Conservation (phyloP, 2,888 invertebrate genomes). For the Drosophila infuscata region DNA sequence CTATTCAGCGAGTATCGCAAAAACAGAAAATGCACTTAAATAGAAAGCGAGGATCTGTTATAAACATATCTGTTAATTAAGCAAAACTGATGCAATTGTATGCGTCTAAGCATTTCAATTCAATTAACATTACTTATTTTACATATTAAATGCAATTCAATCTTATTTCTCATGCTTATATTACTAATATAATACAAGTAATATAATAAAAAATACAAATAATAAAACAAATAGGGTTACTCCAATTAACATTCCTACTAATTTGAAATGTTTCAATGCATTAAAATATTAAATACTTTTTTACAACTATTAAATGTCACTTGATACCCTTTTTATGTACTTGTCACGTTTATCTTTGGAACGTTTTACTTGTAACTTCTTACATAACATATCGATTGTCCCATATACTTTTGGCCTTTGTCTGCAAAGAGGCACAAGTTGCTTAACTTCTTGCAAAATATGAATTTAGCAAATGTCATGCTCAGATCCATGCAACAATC, state of each 20-base stretch:
- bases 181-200: neutral
- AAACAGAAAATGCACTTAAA: constrained; percentile 34
- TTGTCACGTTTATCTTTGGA: constrained; percentile 16
- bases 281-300: neutral
- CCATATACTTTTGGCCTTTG: constrained; percentile 26
- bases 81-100: constrained; percentile 33
- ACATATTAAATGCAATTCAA: neutral
- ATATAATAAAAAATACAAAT: neutral
- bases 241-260: neutral
- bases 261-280: neutral
- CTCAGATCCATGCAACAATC: constrained; percentile 26
- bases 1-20: constrained; percentile 1
- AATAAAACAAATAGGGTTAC: neutral
- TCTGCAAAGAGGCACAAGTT: constrained; percentile 56
- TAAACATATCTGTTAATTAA: constrained; percentile 2
- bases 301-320: neutral
- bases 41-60: constrained; percentile 44
- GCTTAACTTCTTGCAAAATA: constrained; percentile 65
- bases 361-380: constrained; percentile 64
- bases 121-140: neutral
- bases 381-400: constrained; percentile 58
- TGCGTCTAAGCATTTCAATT: constrained; percentile 35
- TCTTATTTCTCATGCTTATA: neutral
- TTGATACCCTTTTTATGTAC: constrained; percentile 10
- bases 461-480: constrained; percentile 55